A percentile compares a stretch with the other conserved stretches of the same genome.
Conservation (phyloP, 2,797 vertebrate genomes). For the Sebastes trivittatus region DNA sequence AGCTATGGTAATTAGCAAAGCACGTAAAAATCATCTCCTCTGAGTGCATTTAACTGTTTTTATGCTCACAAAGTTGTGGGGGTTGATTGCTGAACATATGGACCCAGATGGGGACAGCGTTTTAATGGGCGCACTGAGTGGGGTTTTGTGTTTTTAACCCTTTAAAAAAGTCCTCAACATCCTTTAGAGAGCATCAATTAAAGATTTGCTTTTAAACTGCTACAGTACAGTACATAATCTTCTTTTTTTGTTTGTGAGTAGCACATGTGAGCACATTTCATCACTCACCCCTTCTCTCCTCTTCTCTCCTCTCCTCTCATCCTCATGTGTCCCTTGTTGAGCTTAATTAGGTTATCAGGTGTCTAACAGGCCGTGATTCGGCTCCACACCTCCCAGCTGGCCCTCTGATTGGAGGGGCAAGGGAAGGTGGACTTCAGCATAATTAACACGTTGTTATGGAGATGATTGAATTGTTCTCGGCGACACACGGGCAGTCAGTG, state of each 20-base stretch:
- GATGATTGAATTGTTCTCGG: constrained; percentile 56
- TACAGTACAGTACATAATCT: not conserved
- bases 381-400: constrained; percentile 64
- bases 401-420: constrained; percentile 72
- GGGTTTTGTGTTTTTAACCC: constrained; percentile 73
- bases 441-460: constrained; percentile 71
- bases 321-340: constrained; percentile 48
- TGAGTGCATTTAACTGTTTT: constrained; percentile 77
- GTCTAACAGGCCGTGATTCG: constrained; percentile 61
- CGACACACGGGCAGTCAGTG: constrained; percentile 13
- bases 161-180: constrained; percentile 49
- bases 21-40: constrained; percentile 66
- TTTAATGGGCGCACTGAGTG: constrained; percentile 70
- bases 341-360: constrained; percentile 77
- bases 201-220: constrained; percentile 59
- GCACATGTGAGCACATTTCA: constrained; percentile 6
- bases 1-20: constrained; percentile 76
- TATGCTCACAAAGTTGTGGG: constrained; percentile 22
- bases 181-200: constrained; percentile 66
- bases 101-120: constrained; percentile 66
- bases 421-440: constrained; percentile 60
- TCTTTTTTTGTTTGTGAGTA: not conserved
- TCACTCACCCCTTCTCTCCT: not conserved
- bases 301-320: not conserved
- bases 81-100: constrained; percentile 70